Conservation (phyloP, 2,797 vertebrate species). For the Poecilia velifera region DNA sequence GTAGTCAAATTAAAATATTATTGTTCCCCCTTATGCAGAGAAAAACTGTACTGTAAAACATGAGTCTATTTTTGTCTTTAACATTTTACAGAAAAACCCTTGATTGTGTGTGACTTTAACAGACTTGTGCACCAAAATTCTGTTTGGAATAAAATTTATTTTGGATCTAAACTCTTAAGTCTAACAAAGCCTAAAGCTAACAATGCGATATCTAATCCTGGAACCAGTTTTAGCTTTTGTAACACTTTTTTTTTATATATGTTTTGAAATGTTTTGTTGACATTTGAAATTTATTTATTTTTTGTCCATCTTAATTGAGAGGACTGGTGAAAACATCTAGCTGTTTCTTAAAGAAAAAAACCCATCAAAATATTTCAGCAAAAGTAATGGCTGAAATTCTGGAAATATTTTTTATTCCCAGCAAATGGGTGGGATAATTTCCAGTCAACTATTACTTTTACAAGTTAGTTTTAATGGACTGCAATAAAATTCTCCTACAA, state of each 20-base stretch:
- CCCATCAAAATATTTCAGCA: background rate
- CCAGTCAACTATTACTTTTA: background rate
- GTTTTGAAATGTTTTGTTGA: background rate
- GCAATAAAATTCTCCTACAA: background rate
- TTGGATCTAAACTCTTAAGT: background rate
- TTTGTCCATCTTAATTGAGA: background rate
- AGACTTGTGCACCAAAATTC: background rate
- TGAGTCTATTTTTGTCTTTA: background rate
- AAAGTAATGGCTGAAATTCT: background rate
- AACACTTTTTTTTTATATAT: background rate
- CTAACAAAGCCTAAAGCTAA: background rate
- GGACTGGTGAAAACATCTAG: background rate
- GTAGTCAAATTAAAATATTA: background rate
- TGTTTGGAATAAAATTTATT: background rate
- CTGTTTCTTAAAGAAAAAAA: background rate
- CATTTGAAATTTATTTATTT: background rate
- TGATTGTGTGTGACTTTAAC: background rate
- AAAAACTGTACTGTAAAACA: background rate
- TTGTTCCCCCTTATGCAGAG: background rate
- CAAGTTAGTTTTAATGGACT: background rate
- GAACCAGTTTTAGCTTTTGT: background rate
- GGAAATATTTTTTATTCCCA: no score
- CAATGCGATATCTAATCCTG: background rate
- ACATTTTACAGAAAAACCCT: background rate
- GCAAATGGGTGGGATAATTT: background rate